Conservation (phyloP, 2,113 vertebrate genomes). For the Ctenodactylus gundi region DNA sequence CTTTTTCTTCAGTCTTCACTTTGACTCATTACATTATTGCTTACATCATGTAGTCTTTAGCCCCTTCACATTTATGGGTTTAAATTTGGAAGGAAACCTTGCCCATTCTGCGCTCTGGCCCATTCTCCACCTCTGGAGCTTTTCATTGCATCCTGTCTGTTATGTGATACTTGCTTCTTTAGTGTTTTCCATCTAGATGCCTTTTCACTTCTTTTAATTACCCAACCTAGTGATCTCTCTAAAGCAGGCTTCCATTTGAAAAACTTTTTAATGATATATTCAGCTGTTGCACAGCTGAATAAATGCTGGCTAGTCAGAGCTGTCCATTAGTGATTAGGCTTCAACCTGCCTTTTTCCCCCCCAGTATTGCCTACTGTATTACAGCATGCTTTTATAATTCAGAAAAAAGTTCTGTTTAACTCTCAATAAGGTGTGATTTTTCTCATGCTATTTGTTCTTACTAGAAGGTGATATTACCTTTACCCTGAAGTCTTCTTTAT, state of each 20-base stretch:
- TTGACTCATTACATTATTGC: background rate
- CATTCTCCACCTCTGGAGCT: background rate
- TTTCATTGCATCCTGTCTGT: constrained; percentile 12
- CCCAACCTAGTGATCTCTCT: background rate
- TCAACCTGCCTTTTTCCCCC: constrained; percentile 1
- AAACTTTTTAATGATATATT: constrained; percentile 31
- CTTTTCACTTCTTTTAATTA: constrained; percentile 47
- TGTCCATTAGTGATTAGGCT: background rate
- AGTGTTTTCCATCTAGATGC: background rate
- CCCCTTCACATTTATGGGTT: background rate
- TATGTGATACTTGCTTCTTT: background rate
- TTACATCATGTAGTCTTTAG: background rate
- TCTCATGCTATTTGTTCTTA: background rate
- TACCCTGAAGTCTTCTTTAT: too few relatives aligned
- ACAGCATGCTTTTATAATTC: constrained; percentile 42
- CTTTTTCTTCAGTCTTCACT: background rate
- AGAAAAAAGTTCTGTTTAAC: constrained; percentile 9
- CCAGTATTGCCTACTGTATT: constrained; percentile 12
- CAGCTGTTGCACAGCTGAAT: constrained; percentile 15
- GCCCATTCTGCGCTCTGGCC: background rate
- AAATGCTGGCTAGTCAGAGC: constrained; percentile 1
- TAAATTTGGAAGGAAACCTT: constrained; percentile 22
- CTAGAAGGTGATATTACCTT: background rate
- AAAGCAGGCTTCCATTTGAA: background rate
- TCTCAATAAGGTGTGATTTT: background rate